Evolutionary conservation across 92 coral and sea anemone species (phyloP), one percentile per base, ranked within the genome.

Genomic region (Galaxea fascicularis): DNA sequence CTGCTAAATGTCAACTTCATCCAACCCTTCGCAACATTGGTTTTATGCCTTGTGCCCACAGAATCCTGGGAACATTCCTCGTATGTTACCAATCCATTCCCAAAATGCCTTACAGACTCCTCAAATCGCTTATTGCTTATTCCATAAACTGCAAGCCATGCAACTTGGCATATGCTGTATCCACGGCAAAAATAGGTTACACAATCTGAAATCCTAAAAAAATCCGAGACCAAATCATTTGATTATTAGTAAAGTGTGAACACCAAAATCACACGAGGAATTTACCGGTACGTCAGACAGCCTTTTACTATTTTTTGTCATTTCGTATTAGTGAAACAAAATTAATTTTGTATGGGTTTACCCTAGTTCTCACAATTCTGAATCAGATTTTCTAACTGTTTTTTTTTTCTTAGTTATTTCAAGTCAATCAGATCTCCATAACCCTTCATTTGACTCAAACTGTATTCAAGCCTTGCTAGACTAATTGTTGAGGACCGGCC

Each of bases 1-100:
- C 82, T 66, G 30, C 46, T 57, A 27, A 84, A 89, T n/a, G 73
- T 27, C 27, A 79, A 30, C 10, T 28, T 21, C 92, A 89, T 89
- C 92, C 92, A 80, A 53, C 81, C 90, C 39, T 71, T 80, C 1
- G 90, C 86, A 1, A 87, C 84, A n/a, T 35, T 79, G 25, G 90
- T 79, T 26, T 80, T 87, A 52, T 76, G 49, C 35, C 68, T 56
- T 52, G 26, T n/a, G 41, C 2, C 41, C 41, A 35, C 6, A 35
- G 41, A 35, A 6, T 22, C 14, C 22, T 31, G 73, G 14, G 52
- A 16, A 10, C 18, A 1, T 22, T 21, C 30, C n/a, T 8, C 8
- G 13, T 0, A 69, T 11, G 46, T 28, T 73, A 4, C 22, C 20
- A 73, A 9, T 10, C 78, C 41, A 73, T 49, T 29, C 78, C 9